Evolutionary conservation across 2,113 vertebrate genomes (phyloP).

Genomic region (Chamaea fasciata): DNA sequence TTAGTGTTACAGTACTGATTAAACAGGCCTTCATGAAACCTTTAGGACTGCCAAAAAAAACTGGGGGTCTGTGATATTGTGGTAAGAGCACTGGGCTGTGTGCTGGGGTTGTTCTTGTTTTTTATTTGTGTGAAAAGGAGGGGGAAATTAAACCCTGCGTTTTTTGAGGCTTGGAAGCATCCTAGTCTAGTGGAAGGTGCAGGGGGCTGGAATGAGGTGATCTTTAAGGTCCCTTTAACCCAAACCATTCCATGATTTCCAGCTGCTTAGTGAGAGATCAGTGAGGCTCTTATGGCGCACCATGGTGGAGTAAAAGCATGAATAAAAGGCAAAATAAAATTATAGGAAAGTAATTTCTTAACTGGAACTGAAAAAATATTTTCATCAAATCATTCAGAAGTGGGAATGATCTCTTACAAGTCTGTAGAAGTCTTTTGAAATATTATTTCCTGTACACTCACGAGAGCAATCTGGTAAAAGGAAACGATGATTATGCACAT

Average conservation of each 20-base stretch:
- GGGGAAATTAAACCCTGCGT: neutral
- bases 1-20: neutral
- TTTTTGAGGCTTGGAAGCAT: neutral
- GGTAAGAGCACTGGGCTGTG: neutral
- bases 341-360: neutral
- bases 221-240: neutral
- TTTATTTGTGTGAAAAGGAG: neutral
- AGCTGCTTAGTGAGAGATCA: neutral
- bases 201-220: neutral
- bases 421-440: neutral
- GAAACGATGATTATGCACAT: neutral
- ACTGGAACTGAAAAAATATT: neutral
- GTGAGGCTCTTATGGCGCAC: rapidly evolving
- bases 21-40: neutral
- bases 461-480: neutral
- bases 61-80: neutral
- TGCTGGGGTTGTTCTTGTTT: neutral
- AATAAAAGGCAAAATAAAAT: neutral
- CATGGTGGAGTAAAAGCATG: neutral
- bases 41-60: neutral
- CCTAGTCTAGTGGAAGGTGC: neutral
- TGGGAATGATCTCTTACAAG: neutral
- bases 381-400: neutral
- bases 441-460: neutral
- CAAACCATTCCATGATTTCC: neutral